These are phyloP conservation scores for Hedychridium roseum DNA, from an alignment of 2,888 invertebrate species.

Conservation along the genomic window DNA sequence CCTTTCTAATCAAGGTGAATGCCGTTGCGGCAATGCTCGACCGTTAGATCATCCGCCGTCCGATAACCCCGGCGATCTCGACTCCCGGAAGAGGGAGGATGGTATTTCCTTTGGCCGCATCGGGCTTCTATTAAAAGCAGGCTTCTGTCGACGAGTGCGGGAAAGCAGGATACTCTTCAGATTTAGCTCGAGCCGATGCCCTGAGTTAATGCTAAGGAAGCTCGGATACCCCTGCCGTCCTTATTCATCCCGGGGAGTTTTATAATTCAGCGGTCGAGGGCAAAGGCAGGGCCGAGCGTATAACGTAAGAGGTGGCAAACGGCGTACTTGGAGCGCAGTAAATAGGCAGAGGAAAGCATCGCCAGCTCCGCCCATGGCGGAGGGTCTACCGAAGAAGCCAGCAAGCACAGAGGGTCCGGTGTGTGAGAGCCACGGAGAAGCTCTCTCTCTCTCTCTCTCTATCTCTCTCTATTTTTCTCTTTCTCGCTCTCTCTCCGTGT, in stretches of 20 bases:
- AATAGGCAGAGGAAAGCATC: slow-evolving; percentile 47
- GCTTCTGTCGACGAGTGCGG: not conserved
- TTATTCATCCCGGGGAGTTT: too few species aligned
- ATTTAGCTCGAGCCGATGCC: too few species aligned
- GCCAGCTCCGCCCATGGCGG: slow-evolving; percentile 49
- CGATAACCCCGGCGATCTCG: slow-evolving; percentile 12
- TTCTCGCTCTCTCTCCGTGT: too few species aligned
- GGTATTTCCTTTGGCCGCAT: not conserved
- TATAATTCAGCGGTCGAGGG: too few species aligned
- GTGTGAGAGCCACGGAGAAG: too few species aligned
- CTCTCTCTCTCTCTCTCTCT: too few species aligned
- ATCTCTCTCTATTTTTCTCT: too few species aligned
- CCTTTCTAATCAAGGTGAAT: not conserved
- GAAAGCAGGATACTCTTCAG: too few species aligned
- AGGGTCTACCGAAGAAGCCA: slow-evolving; percentile 55
- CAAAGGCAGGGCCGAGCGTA: too few species aligned
- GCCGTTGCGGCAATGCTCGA: not conserved
- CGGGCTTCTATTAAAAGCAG: not conserved
- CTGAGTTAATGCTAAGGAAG: too few species aligned
- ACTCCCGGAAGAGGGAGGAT: slow-evolving; percentile 7
- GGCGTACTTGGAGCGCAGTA: slow-evolving; percentile 42
- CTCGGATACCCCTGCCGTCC: too few species aligned
- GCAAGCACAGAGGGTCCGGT: slow-evolving; percentile 2
- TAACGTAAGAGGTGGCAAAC: slow-evolving; percentile 27
- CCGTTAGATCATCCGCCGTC: slow-evolving; percentile 19